Evolutionary conservation across 2,888 invertebrate genomes (phyloP), one percentile per base, ranked within the genome.

Genomic region (Orthosia gracilis): DNA sequence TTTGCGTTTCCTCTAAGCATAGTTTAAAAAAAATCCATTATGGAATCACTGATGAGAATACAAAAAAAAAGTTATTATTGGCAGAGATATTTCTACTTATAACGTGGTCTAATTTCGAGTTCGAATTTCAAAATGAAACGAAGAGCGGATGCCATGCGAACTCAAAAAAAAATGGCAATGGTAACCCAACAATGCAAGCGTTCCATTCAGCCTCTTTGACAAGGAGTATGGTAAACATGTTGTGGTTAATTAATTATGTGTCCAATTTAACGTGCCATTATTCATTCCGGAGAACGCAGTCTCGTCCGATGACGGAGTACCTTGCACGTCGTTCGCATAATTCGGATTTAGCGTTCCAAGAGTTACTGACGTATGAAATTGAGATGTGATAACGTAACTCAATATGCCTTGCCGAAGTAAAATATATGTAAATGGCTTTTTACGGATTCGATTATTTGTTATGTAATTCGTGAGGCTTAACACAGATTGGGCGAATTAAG

Each of bases 301-400:
- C 67, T 47, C 55, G 80, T 64, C 84, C 84, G 61, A 47, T 45
- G 7, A 50, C 40, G 57, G 52, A 68, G 64, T 67, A 70, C 61
- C 74, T 72, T 65, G 54, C 78, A 75, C 80, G 69, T 80, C 74
- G 74, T 83, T 87, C 74, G 87, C 76, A 85, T 87, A 88, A 80
- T 86, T 82, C 72, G 63, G 62, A 80, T 77, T 78, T 75, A 84
- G 80, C 80, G 69, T 75, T 79, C 73, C 77, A 76, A 78, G 86
- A 84, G 78, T 88, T 69, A 79, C 58, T 74, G 69, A 69, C 63
- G 69, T 66, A 72, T 73, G 78, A 73, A 82, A 82, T 83, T 80
- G 64, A 76, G 68, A 78, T 76, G 73, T 85, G 57, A 73, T 80
- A 80, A 76, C 73, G 80, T 67, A 64, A 79, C 62, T 54, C 57